phyloP scores from a whole-genome alignment of 2,888 invertebrate genomes.

The Hirtodrosophila cameraria region DNA sequence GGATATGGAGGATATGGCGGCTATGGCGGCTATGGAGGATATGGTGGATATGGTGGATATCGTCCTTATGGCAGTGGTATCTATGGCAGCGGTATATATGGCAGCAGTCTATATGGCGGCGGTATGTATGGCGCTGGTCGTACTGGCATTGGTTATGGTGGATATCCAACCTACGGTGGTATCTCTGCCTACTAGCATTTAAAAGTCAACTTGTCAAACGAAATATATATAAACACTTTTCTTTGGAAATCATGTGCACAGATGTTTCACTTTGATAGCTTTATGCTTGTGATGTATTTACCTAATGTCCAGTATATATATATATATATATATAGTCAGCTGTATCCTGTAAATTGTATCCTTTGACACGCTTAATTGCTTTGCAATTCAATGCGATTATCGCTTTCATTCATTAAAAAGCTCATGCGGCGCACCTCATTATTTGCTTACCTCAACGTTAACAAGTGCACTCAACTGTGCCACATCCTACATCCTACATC shows the following conservation, averaged over 20 bases:
- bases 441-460: conserved; percentile 70
- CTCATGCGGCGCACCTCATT: conserved; percentile 69
- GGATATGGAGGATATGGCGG: conserved; percentile 36
- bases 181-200: conserved; percentile 20
- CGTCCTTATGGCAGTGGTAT: conserved; percentile 49
- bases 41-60: no score
- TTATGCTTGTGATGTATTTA: conserved; percentile 14
- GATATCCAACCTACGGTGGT: conserved; percentile 39
- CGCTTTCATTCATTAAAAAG: conserved; percentile 76
- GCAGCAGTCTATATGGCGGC: conserved; percentile 48
- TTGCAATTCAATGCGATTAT: conserved; percentile 73
- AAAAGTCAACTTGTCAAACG: conserved; percentile 22
- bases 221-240: conserved; percentile 17
- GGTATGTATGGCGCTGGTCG: no score
- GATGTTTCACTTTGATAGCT: conserved; percentile 40
- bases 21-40: conserved; percentile 39
- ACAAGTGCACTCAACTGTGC: conserved; percentile 60
- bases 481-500: conserved; percentile 11
- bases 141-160: conserved; percentile 51
- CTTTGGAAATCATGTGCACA: conserved; percentile 4
- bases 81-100: conserved; percentile 25
- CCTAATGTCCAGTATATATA: conserved; percentile 16
- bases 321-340: conserved; percentile 15
- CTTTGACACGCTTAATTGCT: conserved; percentile 70
- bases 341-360: conserved; percentile 29